Conservation (phyloP, 2,888 invertebrate species). For the Acrobeloides nanus region DNA sequence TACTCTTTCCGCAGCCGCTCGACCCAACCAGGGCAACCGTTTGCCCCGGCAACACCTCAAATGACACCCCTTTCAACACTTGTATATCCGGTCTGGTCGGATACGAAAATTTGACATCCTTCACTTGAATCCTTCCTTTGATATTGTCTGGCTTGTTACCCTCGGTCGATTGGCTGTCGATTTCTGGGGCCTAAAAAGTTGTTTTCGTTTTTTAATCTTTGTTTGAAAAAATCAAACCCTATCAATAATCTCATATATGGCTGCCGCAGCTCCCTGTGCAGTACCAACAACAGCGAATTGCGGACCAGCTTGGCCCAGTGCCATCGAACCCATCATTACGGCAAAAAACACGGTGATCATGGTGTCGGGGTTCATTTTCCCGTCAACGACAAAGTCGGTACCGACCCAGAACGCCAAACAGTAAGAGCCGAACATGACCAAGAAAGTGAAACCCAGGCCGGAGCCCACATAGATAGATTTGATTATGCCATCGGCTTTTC, state of each 20-base stretch:
- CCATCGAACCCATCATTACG: slow-evolving; percentile 57
- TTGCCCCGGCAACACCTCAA: slow-evolving; percentile 37
- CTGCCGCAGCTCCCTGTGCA: slow-evolving; percentile 69
- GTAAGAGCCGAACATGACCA: slow-evolving; percentile 54
- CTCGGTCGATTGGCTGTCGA: slow-evolving; percentile 35
- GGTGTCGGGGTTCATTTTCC: slow-evolving; percentile 12
- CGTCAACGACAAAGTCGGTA: slow-evolving; percentile 30
- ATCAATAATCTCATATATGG: slow-evolving; percentile 58
- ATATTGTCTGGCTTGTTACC: slow-evolving; percentile 55
- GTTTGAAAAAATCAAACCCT: slow-evolving; percentile 18
- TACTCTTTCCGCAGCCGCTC: slow-evolving; percentile 38
- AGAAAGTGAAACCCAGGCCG: slow-evolving; percentile 52
- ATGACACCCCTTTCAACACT: slow-evolving; percentile 36
- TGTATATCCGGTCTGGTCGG: slow-evolving; percentile 55
- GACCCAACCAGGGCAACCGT: slow-evolving; percentile 44
- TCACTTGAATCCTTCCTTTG: slow-evolving; percentile 53
- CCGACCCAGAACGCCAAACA: slow-evolving; percentile 47
- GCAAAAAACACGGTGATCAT: slow-evolving; percentile 53
- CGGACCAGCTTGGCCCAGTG: slow-evolving; percentile 72
- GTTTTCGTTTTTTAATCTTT: background rate
- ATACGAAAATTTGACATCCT: slow-evolving; percentile 56
- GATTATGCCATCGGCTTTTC: slow-evolving; percentile 39
- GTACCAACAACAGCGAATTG: slow-evolving; percentile 72
- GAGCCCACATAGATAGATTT: slow-evolving; percentile 50
- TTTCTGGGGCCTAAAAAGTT: slow-evolving; percentile 32